Conservation (phyloP, 2,888 invertebrate genomes). For the Meteorus cinctellus region DNA sequence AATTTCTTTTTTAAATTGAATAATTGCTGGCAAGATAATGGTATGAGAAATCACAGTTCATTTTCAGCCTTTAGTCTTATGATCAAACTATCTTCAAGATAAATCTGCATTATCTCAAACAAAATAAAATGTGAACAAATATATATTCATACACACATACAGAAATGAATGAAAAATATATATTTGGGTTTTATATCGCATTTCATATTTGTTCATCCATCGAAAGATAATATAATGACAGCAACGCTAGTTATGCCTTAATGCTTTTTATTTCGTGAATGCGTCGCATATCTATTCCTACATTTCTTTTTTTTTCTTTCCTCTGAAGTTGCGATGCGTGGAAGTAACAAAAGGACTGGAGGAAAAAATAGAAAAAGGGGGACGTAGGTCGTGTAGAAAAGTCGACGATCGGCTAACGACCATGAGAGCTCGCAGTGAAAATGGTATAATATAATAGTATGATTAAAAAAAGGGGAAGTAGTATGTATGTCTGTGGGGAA, state of each 20-base stretch:
- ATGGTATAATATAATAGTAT: slow-evolving; percentile 14
- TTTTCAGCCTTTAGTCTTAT: background rate
- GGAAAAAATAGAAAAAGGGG: slow-evolving; percentile 7
- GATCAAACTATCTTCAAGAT: background rate
- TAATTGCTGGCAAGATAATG: no score
- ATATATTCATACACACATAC: background rate
- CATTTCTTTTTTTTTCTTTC: background rate
- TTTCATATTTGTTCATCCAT: slow-evolving; percentile 3
- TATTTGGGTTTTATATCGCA: slow-evolving; percentile 5
- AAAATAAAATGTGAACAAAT: background rate
- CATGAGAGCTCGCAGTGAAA: slow-evolving; percentile 5
- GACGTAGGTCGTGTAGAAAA: slow-evolving; percentile 15
- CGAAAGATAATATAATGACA: background rate
- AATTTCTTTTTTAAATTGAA: no score
- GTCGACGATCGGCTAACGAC: slow-evolving; percentile 20
- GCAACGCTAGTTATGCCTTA: background rate
- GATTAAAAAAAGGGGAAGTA: slow-evolving; percentile 13
- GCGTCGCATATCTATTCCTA: background rate
- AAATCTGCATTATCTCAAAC: slow-evolving; percentile 30
- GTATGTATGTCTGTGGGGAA: slow-evolving; percentile 33
- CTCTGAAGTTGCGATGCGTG: slow-evolving; percentile 12
- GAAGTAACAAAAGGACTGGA: slow-evolving; percentile 10
- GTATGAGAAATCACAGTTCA: no score
- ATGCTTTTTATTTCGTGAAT: background rate
- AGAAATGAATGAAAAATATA: background rate